Base-by-base conservation (phyloP, 2,797 vertebrate genomes). In the Gadopsis bispinosus region DNA sequence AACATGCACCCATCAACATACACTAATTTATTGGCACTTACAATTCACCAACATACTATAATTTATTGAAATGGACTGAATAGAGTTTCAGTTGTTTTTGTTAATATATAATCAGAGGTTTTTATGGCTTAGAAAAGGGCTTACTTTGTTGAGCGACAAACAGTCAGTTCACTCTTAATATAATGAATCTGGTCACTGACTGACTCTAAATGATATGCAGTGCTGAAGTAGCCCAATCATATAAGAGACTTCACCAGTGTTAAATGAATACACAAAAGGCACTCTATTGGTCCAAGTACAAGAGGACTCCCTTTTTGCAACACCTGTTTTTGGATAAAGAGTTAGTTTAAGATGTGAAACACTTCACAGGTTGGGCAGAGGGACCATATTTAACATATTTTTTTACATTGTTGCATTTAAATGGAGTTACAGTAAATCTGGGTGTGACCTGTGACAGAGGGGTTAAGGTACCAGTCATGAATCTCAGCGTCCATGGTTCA, bases 21-120 rank as follows among this genome's bases (percentile, higher is more conserved):
- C 13, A 14, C 16, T 14, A 20, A 61, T 81, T 82, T 73, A 66
- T 78, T 63, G 58, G 58, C 48, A 43, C 1, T 70, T n/a, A 22
- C 17, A 11, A 39, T 71, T 66, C 7, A 59, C 41, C 26, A 4
- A 1, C 62, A 22, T 41, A 39, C 9, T 45, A 56, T 39, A 20
- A 5, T 29, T 20, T 22, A 59, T 47, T 73, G 51, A 74, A 64
- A 50, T 8, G 4, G 41, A 61, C 33, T 6, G 20, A 68, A 53
- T 26, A 51, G n/a, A 66, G 11, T 17, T 69, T 58, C 50, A 45
- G 1, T 53, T 8, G 41, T 64, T 70, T 43, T 26, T 51, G 4
- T 31, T 39, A 12, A 22, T 51, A 58, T 75, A 43, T 75, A 43
- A 55, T 17, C 39, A 43, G 22, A 51, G 13, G 47, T 37, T 41